Percentiles rank a stretch among this genome's conserved stretches.
Evolutionary conservation across 2,113 vertebrate genomes (phyloP).

Genomic region (Neolamprologus brichardi): DNA sequence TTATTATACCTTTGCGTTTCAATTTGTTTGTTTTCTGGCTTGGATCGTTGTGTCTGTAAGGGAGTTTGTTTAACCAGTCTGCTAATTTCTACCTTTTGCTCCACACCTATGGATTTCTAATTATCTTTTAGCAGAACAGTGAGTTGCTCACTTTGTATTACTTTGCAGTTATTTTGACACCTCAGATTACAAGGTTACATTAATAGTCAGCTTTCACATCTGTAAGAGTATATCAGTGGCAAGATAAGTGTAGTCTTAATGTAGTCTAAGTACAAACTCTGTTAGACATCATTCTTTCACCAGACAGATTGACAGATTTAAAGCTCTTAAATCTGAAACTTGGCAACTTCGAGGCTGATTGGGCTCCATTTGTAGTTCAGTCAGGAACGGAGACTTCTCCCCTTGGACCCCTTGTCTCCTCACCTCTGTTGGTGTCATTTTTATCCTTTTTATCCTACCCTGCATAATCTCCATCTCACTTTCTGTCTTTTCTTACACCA

Average conservation of each 20-base stretch:
- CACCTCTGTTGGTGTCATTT: conserved; percentile 9
- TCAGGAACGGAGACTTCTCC: conserved; percentile 9
- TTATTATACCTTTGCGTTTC: neutral
- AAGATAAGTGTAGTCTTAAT: neutral
- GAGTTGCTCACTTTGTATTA: neutral
- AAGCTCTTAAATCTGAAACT: conserved; percentile 4
- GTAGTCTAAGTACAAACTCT: neutral
- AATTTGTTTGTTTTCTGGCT: neutral
- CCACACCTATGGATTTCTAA: neutral
- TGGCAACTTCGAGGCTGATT: neutral
- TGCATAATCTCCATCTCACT: conserved; percentile 9
- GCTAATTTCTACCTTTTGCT: neutral
- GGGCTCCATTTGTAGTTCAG: conserved; percentile 17
- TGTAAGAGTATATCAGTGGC: neutral
- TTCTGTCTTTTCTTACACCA: conserved; percentile 3
- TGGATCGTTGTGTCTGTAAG: neutral
- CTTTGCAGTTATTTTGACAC: neutral
- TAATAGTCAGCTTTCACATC: neutral
- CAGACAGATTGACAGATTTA: neutral
- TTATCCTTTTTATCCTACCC: conserved; percentile 17
- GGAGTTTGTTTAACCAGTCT: neutral
- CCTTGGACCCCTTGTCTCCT: conserved; percentile 9
- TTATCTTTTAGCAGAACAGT: neutral
- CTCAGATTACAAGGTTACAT: neutral
- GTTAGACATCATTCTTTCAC: neutral